Conservation (phyloP, 2,888 invertebrate genomes). For the Punctoribates punctum region DNA sequence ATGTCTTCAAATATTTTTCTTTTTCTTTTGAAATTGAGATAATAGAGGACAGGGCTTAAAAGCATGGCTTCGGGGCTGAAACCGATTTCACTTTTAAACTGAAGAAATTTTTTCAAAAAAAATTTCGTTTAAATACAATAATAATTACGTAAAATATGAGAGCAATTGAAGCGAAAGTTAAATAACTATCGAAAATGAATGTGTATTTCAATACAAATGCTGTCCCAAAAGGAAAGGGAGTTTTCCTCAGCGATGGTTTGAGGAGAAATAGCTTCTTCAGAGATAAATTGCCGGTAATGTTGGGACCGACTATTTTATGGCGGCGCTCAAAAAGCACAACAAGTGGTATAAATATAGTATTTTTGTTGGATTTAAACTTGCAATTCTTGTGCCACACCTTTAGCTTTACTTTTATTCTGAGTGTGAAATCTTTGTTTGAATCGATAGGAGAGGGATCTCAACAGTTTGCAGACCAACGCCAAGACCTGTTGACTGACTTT, state of each 20-base stretch:
- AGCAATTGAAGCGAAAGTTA: too few relatives aligned
- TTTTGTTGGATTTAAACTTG: background rate
- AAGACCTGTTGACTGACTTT: constrained; percentile 15
- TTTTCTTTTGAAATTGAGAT: too few relatives aligned
- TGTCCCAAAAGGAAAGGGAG: background rate
- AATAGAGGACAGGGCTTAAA: background rate
- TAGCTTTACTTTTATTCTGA: background rate
- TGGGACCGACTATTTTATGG: background rate
- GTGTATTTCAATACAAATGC: background rate
- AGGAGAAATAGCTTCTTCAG: background rate
- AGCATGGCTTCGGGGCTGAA: background rate
- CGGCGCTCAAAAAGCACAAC: background rate
- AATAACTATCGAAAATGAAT: too few relatives aligned
- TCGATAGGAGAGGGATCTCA: background rate
- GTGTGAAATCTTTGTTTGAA: background rate
- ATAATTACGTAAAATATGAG: background rate
- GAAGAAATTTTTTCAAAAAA: background rate
- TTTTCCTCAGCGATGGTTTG: background rate
- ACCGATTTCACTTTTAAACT: background rate
- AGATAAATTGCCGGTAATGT: constrained; percentile 20
- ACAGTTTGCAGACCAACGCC: constrained; percentile 3
- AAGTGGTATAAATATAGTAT: constrained; percentile 1
- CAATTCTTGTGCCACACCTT: constrained; percentile 1
- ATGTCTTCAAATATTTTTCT: too few relatives aligned
- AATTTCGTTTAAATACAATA: background rate